Base-by-base conservation (phyloP, 1,140 invertebrate genomes). In the Helicoverpa zea region DNA sequence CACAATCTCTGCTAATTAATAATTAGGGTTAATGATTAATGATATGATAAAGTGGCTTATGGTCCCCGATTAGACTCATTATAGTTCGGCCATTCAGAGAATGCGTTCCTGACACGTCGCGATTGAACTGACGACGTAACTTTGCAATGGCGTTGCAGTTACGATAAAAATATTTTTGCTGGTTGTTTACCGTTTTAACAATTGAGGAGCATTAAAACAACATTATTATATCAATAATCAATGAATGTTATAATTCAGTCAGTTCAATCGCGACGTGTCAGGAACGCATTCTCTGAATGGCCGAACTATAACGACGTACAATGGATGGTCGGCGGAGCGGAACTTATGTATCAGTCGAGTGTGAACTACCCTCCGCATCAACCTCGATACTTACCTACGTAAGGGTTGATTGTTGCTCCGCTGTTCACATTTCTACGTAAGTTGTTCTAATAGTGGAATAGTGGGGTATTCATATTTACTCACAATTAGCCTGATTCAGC, bases 301-400 rank as follows among this genome's bases (percentile, higher is more conserved):
- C n/a, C n/a, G n/a, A n/a, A n/a, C n/a, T n/a, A n/a, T n/a, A 86
- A 85, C 76, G 80, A 76, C 81, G 61, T 83, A 87, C 84, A 87
- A 86, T 81, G 84, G 81, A 79, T 84, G 85, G 70, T 43, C 88
- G 84, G 72, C 87, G 74, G 83, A 90, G 84, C 79, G 88, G 84
- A 89, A 89, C 77, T 86, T 80, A 88, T 87, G 83, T 84, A 85
- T 81, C 87, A 87, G 76, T 90, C 88, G 84, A 87, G 83, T 89
- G 88, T 88, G 81, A 88, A 86, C 83, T 79, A 83, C 81, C 86
- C 83, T 83, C 85, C 56, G 80, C 84, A 86, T 80, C 81, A 86
- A 72, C 78, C 70, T 54, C 83, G 82, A 89, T 89, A 68, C 43
- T 11, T 51, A 59, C 59, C 43, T 68, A 79, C 10, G 63, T 76